Conservation (phyloP, 2,113 vertebrate species). For the Tursiops truncatus region DNA sequence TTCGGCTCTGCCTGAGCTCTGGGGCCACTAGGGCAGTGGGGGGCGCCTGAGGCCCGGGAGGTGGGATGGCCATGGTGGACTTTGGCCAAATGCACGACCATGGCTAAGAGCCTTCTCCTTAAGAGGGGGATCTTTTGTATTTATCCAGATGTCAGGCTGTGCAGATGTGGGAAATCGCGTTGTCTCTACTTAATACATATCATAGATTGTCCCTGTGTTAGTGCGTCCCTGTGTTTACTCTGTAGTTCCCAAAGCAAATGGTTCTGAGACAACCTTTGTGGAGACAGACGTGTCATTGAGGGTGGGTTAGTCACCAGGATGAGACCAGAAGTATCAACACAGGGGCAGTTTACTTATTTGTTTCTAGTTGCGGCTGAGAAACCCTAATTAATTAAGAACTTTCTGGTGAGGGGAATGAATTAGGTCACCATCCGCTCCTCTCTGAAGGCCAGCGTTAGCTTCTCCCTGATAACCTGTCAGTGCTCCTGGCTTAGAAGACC, state of each 20-base stretch:
- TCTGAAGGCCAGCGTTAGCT: neutral
- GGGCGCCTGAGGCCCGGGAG: neutral
- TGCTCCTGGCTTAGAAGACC: neutral
- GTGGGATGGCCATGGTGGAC: rapidly evolving
- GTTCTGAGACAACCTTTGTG: neutral
- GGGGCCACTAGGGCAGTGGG: neutral
- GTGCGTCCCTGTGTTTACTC: neutral
- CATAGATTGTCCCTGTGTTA: neutral
- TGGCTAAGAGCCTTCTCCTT: neutral
- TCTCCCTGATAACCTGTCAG: neutral
- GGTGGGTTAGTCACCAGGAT: neutral
- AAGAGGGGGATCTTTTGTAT: neutral
- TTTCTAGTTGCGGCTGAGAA: neutral
- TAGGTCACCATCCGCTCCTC: neutral
- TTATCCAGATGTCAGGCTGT: neutral
- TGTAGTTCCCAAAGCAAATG: neutral
- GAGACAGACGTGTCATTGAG: neutral
- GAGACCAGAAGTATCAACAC: neutral
- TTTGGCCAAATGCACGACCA: neutral
- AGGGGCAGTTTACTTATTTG: neutral
- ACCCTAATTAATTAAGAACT: neutral
- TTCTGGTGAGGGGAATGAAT: neutral
- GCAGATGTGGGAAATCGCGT: neutral
- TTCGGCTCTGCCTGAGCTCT: neutral
- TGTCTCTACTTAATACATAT: neutral